Conservation (phyloP, 2,797 vertebrate species). For the Pseudochirops corinnae region DNA sequence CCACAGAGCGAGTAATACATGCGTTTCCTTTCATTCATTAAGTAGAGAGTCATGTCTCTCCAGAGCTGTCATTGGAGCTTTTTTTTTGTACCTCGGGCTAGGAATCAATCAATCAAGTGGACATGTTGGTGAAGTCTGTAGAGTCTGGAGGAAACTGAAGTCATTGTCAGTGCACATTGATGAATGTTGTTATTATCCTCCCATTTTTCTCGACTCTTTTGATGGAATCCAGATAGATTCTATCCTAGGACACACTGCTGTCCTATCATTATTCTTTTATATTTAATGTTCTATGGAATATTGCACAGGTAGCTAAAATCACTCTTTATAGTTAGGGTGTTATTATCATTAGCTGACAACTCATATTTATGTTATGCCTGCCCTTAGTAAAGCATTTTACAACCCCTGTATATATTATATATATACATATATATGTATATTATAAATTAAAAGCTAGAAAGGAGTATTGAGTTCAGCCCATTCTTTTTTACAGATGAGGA, state of each 20-base stretch:
- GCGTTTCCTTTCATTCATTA: background rate
- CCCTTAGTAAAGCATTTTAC: background rate
- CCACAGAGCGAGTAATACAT: background rate
- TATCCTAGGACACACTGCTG: background rate
- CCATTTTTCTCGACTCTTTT: background rate
- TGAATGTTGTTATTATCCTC: background rate
- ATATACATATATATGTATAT: no score
- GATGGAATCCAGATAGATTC: background rate
- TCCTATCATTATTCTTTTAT: background rate
- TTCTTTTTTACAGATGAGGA: background rate
- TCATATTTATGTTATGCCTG: background rate
- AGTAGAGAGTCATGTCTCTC: background rate
- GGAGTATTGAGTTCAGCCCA: background rate
- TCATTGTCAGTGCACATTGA: background rate
- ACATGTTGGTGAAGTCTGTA: background rate
- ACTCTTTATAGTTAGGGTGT: background rate
- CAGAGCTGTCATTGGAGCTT: background rate
- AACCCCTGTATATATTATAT: background rate
- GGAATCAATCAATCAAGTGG: background rate
- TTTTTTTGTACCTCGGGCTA: background rate
- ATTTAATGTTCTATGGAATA: background rate
- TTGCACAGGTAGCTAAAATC: background rate
- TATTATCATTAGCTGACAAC: background rate
- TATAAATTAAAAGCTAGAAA: background rate
- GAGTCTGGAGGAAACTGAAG: background rate